Evolutionary conservation across 2,797 vertebrate species (phyloP).

Genomic region (Perodicticus potto): DNA sequence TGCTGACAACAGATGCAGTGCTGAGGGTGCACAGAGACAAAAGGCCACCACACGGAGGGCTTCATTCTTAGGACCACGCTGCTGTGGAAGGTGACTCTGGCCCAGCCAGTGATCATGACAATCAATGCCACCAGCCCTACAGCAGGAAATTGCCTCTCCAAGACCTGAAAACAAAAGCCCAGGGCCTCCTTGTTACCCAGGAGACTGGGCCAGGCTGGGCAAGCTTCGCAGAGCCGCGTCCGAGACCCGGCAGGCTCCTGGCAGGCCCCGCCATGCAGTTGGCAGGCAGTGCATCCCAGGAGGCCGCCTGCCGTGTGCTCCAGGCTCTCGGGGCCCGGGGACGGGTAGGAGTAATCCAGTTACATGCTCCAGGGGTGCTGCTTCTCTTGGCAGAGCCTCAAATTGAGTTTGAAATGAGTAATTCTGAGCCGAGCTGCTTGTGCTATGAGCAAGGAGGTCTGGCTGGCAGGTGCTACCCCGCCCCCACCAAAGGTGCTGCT

Average conservation of each 20-base stretch:
- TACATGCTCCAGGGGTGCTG: slow-evolving; percentile 49
- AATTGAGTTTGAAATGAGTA: slow-evolving; percentile 77
- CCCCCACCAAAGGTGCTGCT: neutral
- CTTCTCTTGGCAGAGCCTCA: slow-evolving; percentile 70
- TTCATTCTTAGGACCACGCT: rapidly evolving
- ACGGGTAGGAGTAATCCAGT: slow-evolving; percentile 30
- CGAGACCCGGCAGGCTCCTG: neutral
- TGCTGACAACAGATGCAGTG: rapidly evolving
- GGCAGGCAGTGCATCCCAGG: neutral
- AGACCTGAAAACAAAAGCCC: neutral
- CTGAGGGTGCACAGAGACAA: neutral
- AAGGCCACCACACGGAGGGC: neutral
- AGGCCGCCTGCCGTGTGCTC: neutral
- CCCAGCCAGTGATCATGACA: rapidly evolving
- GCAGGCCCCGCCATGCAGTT: neutral
- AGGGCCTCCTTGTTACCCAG: neutral
- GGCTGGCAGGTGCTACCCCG: neutral
- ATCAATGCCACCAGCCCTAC: neutral
- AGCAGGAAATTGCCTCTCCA: neutral
- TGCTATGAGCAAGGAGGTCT: slow-evolving; percentile 17
- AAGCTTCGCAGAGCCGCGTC: neutral
- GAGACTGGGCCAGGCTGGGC: neutral
- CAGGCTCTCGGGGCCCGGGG: neutral
- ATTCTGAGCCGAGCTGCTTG: slow-evolving; percentile 61
- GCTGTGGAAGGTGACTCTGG: neutral